Conservation (phyloP, 2,113 vertebrate genomes). For the Amphiprion ocellaris region DNA sequence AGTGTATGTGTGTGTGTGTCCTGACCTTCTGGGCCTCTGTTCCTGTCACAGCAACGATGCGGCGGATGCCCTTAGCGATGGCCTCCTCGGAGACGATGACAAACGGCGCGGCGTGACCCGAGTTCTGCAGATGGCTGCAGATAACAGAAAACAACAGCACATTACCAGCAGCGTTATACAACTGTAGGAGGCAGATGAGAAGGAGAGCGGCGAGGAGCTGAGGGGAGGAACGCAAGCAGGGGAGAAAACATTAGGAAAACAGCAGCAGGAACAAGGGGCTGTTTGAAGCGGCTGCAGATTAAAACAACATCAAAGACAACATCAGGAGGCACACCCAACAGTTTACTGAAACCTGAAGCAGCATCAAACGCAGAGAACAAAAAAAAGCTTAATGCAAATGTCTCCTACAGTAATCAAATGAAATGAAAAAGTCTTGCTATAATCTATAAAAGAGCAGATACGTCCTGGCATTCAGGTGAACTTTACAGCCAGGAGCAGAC, state of each 20-base stretch:
- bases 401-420: not conserved
- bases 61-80: constrained; percentile 97
- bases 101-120: constrained; percentile 90
- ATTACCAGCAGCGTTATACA: constrained; percentile 11
- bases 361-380: not conserved
- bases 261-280: not conserved
- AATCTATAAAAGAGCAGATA: not conserved
- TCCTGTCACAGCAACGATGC: constrained; percentile 96
- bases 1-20: not conserved
- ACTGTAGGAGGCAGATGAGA: constrained; percentile 15
- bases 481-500: constrained; percentile 31
- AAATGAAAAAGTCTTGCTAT: constrained; percentile 1
- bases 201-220: not conserved
- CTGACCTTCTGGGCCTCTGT: constrained; percentile 95
- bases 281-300: constrained; percentile 41
- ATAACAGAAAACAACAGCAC: constrained; percentile 48
- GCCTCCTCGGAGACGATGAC: constrained; percentile 98
- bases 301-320: constrained; percentile 28
- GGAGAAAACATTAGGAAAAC: not conserved
- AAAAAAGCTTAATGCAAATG: not conserved
- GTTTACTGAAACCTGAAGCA: not conserved
- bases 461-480: constrained; percentile 27
- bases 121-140: constrained; percentile 94
- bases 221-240: constrained; percentile 3
- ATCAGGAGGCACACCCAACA: not conserved